Percentiles rank a stretch among this genome's conserved stretches.
These are phyloP conservation scores for Andrena praecox DNA, from an alignment of 2,888 invertebrate species.

Conservation along the genomic window DNA sequence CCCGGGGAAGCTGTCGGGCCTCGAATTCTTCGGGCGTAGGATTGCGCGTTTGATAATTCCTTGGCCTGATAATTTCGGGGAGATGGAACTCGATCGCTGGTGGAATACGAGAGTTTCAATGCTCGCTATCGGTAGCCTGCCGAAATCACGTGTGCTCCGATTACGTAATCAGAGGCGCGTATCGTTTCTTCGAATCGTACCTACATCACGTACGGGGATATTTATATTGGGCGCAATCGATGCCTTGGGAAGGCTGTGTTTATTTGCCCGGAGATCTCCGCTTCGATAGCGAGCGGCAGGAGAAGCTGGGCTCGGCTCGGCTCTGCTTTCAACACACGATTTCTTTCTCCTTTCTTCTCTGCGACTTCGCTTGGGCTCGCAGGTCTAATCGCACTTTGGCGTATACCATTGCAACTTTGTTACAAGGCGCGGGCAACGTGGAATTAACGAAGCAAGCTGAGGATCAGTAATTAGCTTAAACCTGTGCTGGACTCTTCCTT, in stretches of 20 bases:
- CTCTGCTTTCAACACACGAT: too few species aligned
- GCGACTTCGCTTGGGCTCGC: too few species aligned
- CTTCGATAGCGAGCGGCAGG: conserved; percentile 1
- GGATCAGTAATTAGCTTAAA: too few species aligned
- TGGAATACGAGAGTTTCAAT: conserved; percentile 3
- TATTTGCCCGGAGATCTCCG: conserved; percentile 31
- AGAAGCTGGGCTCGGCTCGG: too few species aligned
- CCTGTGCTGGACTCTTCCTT: too few species aligned
- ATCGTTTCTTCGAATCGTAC: conserved; percentile 55
- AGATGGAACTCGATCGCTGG: neutral
- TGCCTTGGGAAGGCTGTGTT: conserved; percentile 25
- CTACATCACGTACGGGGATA: conserved; percentile 29
- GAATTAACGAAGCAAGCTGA: too few species aligned
- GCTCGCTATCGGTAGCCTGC: conserved; percentile 48
- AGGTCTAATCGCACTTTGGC: too few species aligned
- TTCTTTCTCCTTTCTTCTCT: too few species aligned
- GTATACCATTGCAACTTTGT: too few species aligned
- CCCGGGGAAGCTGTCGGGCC: too few species aligned
- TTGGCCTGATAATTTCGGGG: neutral
- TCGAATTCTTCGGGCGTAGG: neutral
- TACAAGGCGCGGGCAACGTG: too few species aligned
- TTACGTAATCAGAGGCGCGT: conserved; percentile 58
- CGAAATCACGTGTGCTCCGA: conserved; percentile 51
- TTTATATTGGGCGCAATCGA: conserved; percentile 39
- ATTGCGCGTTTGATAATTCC: neutral